These are phyloP conservation scores for Polyommatus iphigenia DNA, from an alignment of 2,888 invertebrate species.

Conservation along the genomic window DNA sequence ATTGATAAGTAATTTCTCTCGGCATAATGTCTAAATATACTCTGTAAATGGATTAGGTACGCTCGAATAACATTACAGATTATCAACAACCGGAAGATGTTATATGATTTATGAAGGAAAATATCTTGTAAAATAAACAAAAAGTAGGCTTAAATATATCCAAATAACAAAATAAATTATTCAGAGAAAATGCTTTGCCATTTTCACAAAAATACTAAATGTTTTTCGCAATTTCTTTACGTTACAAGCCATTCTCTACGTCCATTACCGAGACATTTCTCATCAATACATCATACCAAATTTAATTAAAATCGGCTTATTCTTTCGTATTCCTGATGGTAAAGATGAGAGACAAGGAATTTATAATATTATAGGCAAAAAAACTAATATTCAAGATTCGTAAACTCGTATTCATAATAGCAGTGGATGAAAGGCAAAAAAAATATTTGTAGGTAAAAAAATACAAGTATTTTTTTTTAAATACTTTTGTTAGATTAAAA, in stretches of 20 bases:
- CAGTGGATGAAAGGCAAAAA: too few species aligned
- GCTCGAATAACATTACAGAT: not conserved
- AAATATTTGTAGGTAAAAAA: too few species aligned
- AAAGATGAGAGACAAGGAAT: too few species aligned
- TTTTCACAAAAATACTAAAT: not conserved
- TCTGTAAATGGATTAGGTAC: not conserved
- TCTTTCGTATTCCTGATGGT: too few species aligned
- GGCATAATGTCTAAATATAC: slow-evolving; percentile 4
- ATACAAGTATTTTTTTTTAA: too few species aligned
- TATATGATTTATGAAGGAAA: not conserved
- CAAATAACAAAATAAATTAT: not conserved
- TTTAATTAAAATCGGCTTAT: too few species aligned
- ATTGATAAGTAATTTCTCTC: not conserved
- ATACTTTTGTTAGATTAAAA: not conserved
- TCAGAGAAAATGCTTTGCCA: not conserved
- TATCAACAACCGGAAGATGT: not conserved
- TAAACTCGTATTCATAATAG: too few species aligned
- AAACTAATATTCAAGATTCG: too few species aligned
- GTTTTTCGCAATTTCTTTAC: not conserved
- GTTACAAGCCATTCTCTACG: too few species aligned
- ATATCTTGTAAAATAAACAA: not conserved
- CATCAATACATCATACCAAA: too few species aligned
- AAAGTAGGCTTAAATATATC: not conserved
- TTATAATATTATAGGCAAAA: too few species aligned
- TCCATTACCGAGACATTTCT: too few species aligned